Evolutionary conservation across 2,113 vertebrate genomes (phyloP).

Genomic region (Podarcis muralis): DNA sequence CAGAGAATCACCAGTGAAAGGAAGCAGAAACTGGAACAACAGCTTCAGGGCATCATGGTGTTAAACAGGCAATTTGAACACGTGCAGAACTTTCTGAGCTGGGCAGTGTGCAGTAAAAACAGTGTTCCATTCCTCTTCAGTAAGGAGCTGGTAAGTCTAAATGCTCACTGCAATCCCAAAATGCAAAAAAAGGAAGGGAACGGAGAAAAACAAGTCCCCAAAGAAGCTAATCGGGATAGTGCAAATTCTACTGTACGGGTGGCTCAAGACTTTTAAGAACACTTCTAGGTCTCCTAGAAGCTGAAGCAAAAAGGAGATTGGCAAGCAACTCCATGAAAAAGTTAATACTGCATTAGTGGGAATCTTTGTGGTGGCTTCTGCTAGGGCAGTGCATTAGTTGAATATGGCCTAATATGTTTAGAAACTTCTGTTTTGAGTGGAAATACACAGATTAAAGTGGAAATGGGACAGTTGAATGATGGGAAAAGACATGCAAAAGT

Average conservation of each 20-base stretch:
- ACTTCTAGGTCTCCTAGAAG: background rate
- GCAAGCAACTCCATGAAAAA: background rate
- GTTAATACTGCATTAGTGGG: background rate
- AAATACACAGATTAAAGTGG: background rate
- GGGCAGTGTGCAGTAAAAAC: constrained; percentile 92
- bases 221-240: background rate
- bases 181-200: background rate
- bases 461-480: background rate
- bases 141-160: constrained; percentile 88
- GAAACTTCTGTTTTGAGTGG: background rate
- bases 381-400: too few relatives aligned
- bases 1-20: constrained; percentile 92
- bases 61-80: constrained; percentile 93
- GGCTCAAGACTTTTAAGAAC: background rate
- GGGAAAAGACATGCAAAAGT: background rate
- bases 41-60: constrained; percentile 89
- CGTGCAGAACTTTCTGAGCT: constrained; percentile 95
- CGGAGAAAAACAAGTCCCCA: background rate
- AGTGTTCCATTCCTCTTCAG: constrained; percentile 94
- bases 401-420: background rate
- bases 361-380: too few relatives aligned
- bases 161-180: background rate
- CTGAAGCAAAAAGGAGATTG: background rate
- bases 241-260: background rate
- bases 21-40: constrained; percentile 89